phyloP scores from a whole-genome alignment of 2,113 vertebrate genomes.

The Lanius collurio region DNA sequence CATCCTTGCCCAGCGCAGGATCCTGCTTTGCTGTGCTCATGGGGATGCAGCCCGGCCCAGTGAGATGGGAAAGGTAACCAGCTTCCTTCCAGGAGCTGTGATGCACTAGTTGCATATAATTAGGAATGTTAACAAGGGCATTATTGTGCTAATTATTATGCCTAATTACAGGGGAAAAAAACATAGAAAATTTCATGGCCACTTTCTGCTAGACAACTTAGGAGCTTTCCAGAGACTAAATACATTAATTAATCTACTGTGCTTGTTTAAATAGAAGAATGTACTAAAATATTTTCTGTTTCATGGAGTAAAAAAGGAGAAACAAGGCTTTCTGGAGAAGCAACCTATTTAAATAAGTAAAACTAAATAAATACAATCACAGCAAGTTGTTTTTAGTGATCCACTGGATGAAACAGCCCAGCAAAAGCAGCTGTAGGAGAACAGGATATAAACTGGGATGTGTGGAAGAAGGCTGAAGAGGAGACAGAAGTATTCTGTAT shows the following conservation, averaged over 20 bases:
- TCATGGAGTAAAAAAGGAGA: background rate
- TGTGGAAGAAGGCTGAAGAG: background rate
- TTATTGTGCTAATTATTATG: conserved; percentile 50
- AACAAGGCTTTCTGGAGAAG: background rate
- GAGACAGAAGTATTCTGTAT: background rate
- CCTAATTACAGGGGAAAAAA: background rate
- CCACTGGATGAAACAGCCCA: background rate
- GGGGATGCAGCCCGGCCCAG: background rate
- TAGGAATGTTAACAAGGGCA: conserved; percentile 35
- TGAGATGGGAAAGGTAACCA: background rate
- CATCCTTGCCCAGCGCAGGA: background rate
- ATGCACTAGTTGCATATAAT: conserved; percentile 6
- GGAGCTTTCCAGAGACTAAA: conserved; percentile 17
- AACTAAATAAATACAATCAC: background rate
- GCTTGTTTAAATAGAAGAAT: background rate
- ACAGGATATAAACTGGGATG: background rate
- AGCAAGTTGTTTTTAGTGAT: background rate
- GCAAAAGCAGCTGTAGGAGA: background rate
- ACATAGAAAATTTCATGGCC: background rate
- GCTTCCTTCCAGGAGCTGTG: background rate
- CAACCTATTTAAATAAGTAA: background rate
- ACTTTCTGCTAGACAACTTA: conserved; percentile 10
- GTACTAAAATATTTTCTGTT: background rate
- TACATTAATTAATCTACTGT: conserved; percentile 4
- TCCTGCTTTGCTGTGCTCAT: background rate